Percentiles rank a stretch among this genome's conserved stretches.
These are phyloP conservation scores for Pachliopta kotzebuea DNA, from an alignment of 2,888 invertebrate species.

Conservation along the genomic window DNA sequence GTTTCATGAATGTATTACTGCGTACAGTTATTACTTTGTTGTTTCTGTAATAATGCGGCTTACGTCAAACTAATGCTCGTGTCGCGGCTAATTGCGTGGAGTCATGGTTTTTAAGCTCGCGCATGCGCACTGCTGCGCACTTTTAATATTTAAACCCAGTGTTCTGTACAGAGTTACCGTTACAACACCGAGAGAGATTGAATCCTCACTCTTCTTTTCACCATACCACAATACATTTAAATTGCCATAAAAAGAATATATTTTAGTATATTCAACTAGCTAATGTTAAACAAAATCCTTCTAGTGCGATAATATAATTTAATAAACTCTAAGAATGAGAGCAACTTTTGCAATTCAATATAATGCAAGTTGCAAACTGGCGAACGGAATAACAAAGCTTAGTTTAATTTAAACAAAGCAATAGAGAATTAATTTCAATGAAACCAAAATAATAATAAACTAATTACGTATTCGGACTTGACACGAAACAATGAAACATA, in stretches of 20 bases:
- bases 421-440: constrained; percentile 53
- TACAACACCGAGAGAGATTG: constrained; percentile 56
- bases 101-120: constrained; percentile 65
- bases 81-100: constrained; percentile 40
- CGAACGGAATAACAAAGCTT: constrained; percentile 14
- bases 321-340: constrained; percentile 22
- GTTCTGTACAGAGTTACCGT: constrained; percentile 64
- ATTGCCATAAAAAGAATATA: background rate
- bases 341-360: constrained; percentile 14
- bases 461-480: constrained; percentile 65
- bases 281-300: background rate
- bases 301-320: constrained; percentile 20
- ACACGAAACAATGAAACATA: constrained; percentile 52
- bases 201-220: constrained; percentile 74
- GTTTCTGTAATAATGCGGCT: constrained; percentile 32
- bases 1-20: background rate
- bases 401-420: constrained; percentile 35
- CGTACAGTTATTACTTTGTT: background rate
- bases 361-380: constrained; percentile 12
- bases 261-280: background rate
- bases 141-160: constrained; percentile 65
- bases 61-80: constrained; percentile 31
- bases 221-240: constrained; percentile 51
- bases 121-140: constrained; percentile 48
- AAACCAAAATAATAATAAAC: constrained; percentile 51